These are phyloP conservation scores for Protobothrops mucrosquamatus DNA, from an alignment of 2,113 vertebrate genomes.

Conservation along the genomic window DNA sequence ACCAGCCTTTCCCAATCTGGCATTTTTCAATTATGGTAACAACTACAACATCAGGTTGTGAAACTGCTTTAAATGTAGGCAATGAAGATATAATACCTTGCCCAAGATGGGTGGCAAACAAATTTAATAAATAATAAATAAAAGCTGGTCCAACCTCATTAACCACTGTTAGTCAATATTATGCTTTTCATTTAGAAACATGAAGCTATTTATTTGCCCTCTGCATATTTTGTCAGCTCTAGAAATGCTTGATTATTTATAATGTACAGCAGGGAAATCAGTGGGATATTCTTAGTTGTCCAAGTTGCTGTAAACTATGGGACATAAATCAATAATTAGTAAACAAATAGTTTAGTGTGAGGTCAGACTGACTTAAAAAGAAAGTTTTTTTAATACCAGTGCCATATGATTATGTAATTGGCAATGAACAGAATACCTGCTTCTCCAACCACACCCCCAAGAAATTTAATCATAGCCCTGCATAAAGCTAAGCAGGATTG, in stretches of 20 bases:
- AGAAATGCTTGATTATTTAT: neutral
- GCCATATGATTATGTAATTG: neutral
- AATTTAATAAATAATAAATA: neutral
- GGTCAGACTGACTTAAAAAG: neutral
- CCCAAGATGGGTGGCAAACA: neutral
- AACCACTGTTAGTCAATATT: neutral
- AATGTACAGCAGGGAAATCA: neutral
- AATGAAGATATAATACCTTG: constrained; percentile 19
- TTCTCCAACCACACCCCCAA: neutral
- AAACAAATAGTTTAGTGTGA: neutral
- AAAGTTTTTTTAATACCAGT: neutral
- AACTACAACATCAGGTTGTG: neutral
- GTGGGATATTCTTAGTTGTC: neutral
- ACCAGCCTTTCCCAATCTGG: neutral
- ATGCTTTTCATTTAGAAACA: neutral
- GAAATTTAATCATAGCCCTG: neutral
- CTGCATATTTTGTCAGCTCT: neutral
- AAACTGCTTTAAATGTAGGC: neutral
- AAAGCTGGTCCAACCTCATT: neutral
- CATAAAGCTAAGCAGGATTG: neutral
- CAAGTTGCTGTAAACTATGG: neutral
- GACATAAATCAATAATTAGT: neutral
- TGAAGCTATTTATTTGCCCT: neutral
- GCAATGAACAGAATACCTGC: neutral
- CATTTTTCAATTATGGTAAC: neutral